Conservation (phyloP, 2,797 vertebrate genomes). For the Columba guinea region DNA sequence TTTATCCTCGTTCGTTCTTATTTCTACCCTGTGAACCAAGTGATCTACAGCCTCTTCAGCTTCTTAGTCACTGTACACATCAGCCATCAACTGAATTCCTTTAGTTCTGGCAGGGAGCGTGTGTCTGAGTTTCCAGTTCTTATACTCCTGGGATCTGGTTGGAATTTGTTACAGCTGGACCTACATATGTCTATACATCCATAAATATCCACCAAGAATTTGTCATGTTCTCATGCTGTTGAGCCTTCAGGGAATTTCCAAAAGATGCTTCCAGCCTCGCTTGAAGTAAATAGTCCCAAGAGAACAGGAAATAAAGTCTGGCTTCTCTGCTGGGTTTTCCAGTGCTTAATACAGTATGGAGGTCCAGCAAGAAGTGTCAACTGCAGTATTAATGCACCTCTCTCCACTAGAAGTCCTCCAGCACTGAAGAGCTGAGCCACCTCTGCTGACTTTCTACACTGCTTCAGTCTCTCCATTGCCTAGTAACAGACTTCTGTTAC, state of each 20-base stretch:
- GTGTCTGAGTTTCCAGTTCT: background rate
- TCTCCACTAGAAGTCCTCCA: background rate
- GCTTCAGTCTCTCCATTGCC: background rate
- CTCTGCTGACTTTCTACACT: background rate
- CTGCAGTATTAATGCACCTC: background rate
- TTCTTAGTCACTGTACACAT: background rate
- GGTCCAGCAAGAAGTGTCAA: background rate
- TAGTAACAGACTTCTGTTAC: background rate
- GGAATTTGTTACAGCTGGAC: background rate
- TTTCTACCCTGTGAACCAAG: background rate
- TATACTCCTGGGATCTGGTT: background rate
- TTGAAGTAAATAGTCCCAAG: background rate
- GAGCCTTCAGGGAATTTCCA: conserved; percentile 14
- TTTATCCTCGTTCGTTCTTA: background rate
- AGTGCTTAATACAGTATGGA: background rate
- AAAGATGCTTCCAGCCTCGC: background rate
- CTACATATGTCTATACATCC: background rate
- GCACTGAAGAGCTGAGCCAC: background rate
- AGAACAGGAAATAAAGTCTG: background rate
- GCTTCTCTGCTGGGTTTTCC: background rate
- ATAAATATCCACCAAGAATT: background rate
- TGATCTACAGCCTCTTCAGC: background rate
- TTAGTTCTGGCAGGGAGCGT: background rate
- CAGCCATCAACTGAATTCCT: background rate
- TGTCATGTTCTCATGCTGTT: background rate